phyloP scores from a whole-genome alignment of 1,140 invertebrate genomes.

The Pogonognathellus flavescens region DNA sequence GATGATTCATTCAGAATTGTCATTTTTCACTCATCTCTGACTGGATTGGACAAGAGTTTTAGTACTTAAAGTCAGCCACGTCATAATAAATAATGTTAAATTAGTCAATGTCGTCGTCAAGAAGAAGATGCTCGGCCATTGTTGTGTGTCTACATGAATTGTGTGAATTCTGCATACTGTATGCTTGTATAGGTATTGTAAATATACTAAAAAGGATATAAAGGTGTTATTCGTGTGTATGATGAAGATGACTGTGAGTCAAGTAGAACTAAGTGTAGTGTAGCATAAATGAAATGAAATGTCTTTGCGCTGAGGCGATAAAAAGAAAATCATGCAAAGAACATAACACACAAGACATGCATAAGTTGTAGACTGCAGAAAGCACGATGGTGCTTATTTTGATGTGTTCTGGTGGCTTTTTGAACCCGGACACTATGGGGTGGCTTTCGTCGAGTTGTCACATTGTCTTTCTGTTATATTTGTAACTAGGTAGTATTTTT shows the following conservation, averaged over 20 bases:
- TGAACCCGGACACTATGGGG: conserved; percentile 40
- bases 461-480: conserved; percentile 3
- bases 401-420: conserved; percentile 7
- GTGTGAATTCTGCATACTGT: background rate
- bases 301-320: background rate
- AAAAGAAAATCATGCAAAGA: conserved; percentile 18
- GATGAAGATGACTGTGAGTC: background rate
- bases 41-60: background rate
- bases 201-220: background rate
- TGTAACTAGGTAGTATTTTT: no score
- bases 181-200: background rate
- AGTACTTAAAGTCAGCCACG: background rate
- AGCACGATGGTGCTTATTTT: background rate
- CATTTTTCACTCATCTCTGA: no score
- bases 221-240: background rate
- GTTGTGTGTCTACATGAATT: background rate
- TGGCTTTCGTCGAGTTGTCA: conserved; percentile 52
- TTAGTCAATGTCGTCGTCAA: conserved; percentile 16
- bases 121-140: conserved; percentile 28
- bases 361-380: background rate
- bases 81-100: conserved; percentile 20
- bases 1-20: no score
- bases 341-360: background rate
- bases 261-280: background rate
- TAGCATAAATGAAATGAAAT: background rate